Evolutionary conservation across 2,797 vertebrate genomes (phyloP), one percentile per base, ranked within the genome.

Genomic region (Lepilemur ruficaudatus): DNA sequence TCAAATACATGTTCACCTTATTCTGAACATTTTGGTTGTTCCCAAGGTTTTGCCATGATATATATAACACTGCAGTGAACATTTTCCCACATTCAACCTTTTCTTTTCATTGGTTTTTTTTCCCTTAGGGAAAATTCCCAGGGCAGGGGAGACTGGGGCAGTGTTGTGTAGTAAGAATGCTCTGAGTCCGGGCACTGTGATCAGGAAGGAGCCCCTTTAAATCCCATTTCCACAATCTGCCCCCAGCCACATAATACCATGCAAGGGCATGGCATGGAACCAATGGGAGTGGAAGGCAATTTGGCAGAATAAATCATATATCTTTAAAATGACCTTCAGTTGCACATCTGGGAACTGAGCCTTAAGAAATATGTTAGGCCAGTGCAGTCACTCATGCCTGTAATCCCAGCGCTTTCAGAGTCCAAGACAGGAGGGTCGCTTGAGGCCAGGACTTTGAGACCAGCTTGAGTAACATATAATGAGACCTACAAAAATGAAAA

Each of bases 11-110:
- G 61, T 65, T 32, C 61, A n/a, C 14, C 17, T 35, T 93, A 8
- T 69, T 82, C 59, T 82, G 55, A 97, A 70, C 12, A 46, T 65
- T 72, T 84, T 85, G 78, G 67, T 55, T 65, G 17, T 81, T 93
- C 89, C 52, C 14, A 70, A 32, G 28, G 52, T 79, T 83, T 73
- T 73, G 35, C 22, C 30, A 20, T 65, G 28, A 46, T 48, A 20
- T 46, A 32, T 20, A 9, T 22, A 85, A 86, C 30, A 41, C 32
- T 72, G 22, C 28, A 41, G n/a, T 81, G 72, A 92, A 69, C 6
- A 22, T 41, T 30, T 90, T 52, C 28, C 57, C 82, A 67, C 1
- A 7, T 72, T 82, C 28, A 48, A 18, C 14, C 43, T 61, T 92
- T 75, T 86, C 50, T 38, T 92, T 92, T 82, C 20, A 23, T 41